Conservation (phyloP, 2,888 invertebrate genomes). For the Chrysolina haemoptera region DNA sequence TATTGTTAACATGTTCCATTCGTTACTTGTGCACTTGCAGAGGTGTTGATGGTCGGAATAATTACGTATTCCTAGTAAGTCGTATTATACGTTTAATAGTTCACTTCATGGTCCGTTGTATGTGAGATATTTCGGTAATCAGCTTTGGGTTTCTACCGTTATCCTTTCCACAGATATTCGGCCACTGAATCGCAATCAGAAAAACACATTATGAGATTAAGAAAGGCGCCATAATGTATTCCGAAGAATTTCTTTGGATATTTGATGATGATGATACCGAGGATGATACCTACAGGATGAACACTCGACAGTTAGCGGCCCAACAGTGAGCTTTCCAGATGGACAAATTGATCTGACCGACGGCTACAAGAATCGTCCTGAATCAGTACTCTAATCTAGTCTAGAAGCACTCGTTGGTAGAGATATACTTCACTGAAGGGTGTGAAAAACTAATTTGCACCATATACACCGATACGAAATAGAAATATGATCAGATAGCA, state of each 20-base stretch:
- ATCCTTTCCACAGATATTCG: not conserved
- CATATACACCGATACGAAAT: no score
- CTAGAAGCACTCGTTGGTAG: no score
- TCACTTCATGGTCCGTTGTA: constrained; percentile 25
- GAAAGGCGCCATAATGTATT: not conserved
- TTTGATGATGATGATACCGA: no score
- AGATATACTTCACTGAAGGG: no score
- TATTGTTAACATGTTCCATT: constrained; percentile 57
- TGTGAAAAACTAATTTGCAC: no score
- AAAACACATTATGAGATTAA: not conserved
- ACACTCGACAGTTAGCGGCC: no score
- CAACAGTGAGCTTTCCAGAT: no score
- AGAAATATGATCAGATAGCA: no score
- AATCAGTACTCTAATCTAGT: no score
- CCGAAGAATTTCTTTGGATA: not conserved
- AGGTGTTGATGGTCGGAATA: constrained; percentile 41
- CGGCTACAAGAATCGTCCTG: no score
- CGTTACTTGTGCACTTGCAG: constrained; percentile 41
- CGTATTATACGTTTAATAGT: constrained; percentile 9
- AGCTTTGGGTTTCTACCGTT: not conserved
- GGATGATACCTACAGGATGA: no score
- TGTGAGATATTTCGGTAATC: constrained; percentile 28
- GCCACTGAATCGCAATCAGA: not conserved
- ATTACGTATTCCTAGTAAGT: constrained; percentile 36
- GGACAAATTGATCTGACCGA: no score